Conservation (phyloP, 2,888 invertebrate genomes). For the Macroteleia sp. region DNA sequence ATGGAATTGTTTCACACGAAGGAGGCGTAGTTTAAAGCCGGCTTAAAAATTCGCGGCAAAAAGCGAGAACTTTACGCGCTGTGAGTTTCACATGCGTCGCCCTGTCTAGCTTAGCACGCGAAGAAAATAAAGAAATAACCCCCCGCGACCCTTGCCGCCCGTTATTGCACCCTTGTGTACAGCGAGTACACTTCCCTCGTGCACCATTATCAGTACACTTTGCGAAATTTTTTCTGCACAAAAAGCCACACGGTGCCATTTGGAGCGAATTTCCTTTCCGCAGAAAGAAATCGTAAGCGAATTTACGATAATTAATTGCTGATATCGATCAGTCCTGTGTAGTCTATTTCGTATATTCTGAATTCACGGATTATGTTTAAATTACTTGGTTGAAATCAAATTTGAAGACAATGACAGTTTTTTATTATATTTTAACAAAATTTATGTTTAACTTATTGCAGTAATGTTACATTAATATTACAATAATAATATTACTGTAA, state of each 20-base stretch:
- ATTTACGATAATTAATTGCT: too few relatives aligned
- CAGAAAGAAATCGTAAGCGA: too few relatives aligned
- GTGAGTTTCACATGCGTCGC: conserved; percentile 29
- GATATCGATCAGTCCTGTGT: too few relatives aligned
- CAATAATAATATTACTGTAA: too few relatives aligned
- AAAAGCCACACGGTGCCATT: conserved; percentile 23
- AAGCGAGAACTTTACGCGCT: conserved; percentile 30
- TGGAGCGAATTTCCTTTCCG: not conserved
- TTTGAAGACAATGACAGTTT: too few relatives aligned
- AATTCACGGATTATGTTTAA: too few relatives aligned
- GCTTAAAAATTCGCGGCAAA: conserved; percentile 48
- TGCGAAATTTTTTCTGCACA: conserved; percentile 25
- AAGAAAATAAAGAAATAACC: conserved; percentile 56
- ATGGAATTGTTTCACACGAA: conserved; percentile 29
- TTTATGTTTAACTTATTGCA: too few relatives aligned
- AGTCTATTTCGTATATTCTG: too few relatives aligned
- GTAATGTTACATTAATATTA: too few relatives aligned
- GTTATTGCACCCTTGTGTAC: conserved; percentile 50
- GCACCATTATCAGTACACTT: conserved; percentile 54
- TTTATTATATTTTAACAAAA: too few relatives aligned
- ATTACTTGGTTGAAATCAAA: too few relatives aligned
- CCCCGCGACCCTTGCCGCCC: conserved; percentile 33
- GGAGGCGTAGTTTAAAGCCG: conserved; percentile 23
- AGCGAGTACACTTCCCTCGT: conserved; percentile 40
- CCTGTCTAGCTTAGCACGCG: conserved; percentile 36